These are phyloP conservation scores for Enteromius unitaeniatus DNA, from an alignment of 2,797 vertebrate genomes.

Conservation along the genomic window DNA sequence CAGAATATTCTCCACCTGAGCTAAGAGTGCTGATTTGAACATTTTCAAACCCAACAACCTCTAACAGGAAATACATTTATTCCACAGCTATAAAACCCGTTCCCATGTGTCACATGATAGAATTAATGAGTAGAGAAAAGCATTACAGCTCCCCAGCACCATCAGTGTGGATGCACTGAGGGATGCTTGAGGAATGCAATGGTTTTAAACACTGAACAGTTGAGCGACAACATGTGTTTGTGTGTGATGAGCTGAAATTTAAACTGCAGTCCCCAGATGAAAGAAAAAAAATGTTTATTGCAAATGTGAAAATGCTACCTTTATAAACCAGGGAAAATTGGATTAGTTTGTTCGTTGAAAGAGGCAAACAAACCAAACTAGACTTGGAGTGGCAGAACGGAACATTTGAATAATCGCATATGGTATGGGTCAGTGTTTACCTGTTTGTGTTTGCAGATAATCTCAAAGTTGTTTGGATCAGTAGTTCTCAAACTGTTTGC, in stretches of 20 bases:
- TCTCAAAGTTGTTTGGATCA: constrained; percentile 11
- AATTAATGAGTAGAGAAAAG: constrained; percentile 10
- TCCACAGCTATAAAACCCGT: background rate
- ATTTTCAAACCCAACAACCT: constrained; percentile 38
- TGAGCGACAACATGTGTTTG: constrained; percentile 40
- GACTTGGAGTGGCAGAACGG: constrained; percentile 25
- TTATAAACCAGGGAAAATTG: constrained; percentile 61
- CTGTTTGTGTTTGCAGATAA: constrained; percentile 31
- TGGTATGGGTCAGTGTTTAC: constrained; percentile 34
- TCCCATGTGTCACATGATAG: constrained; percentile 16
- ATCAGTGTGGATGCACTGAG: constrained; percentile 9
- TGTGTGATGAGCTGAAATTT: constrained; percentile 59
- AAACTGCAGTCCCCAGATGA: constrained; percentile 49
- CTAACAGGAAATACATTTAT: constrained; percentile 27
- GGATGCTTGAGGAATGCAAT: constrained; percentile 61
- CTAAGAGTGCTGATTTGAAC: constrained; percentile 30
- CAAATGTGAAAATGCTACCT: constrained; percentile 55
- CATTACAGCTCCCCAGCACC: constrained; percentile 17
- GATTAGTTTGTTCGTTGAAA: constrained; percentile 54
- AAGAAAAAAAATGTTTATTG: constrained; percentile 48
- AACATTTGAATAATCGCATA: constrained; percentile 42
- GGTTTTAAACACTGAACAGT: constrained; percentile 53
- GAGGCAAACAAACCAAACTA: constrained; percentile 45
- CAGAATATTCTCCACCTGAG: constrained; percentile 25
- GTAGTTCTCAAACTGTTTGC: background rate